Conservation (phyloP, 2,113 vertebrate genomes). For the Tupaia chinensis region DNA sequence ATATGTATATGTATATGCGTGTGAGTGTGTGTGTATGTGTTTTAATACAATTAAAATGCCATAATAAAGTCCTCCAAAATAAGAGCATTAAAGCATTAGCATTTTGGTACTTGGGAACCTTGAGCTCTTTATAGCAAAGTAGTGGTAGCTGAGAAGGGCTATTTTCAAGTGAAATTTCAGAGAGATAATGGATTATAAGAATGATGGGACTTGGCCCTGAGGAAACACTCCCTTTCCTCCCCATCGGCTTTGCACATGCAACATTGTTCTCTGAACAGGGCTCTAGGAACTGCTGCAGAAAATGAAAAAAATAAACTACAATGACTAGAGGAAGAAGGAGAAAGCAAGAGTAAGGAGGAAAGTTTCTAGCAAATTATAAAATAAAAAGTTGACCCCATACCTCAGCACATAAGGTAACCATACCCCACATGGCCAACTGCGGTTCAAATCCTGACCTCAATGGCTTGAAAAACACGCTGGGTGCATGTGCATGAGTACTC, state of each 20-base stretch:
- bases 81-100: background rate
- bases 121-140: constrained; percentile 11
- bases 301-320: background rate
- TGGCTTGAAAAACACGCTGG: too few species aligned
- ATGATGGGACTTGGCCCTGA: background rate
- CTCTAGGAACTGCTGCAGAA: background rate
- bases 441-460: too few species aligned
- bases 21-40: too few species aligned
- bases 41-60: background rate
- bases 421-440: too few species aligned
- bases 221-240: background rate
- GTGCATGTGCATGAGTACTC: too few species aligned
- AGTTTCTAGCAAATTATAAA: background rate
- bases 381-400: background rate
- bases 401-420: too few species aligned
- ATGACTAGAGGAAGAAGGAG: background rate
- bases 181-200: background rate
- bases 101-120: background rate
- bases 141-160: background rate
- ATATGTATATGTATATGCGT: too few species aligned
- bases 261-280: background rate
- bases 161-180: background rate
- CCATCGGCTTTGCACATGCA: background rate
- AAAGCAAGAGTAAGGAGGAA: background rate
- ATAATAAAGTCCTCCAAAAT: background rate